Base-by-base conservation (phyloP, 1,140 invertebrate species). In the Caenorhabditis briggsae region DNA sequence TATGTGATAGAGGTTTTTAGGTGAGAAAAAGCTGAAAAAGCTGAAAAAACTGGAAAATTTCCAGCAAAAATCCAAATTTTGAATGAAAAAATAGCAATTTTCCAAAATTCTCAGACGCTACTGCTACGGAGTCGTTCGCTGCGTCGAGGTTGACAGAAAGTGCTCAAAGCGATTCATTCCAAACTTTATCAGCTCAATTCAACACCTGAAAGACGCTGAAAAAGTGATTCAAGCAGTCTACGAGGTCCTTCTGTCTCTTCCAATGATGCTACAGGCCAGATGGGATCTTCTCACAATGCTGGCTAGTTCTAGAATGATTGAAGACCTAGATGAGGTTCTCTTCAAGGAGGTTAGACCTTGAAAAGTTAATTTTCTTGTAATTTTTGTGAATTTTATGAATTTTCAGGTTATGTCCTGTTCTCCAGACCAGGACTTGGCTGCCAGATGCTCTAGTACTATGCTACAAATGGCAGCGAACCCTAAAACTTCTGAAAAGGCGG, bases 371-470 rank as follows among this genome's bases (percentile, higher is more conserved):
- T 9, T 53, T 53, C 1, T 53, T 53, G 5, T 53, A 16, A 53
- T 53, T 53, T 53, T 53, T 16, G 50, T 16, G 50, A 53, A 53
- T 53, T 53, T 2, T 53, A 53, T 53, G 56, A 2, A 14, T n/a
- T 78, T 78, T 20, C 46, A 78, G 70, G 46, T 78, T 2, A 78
- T 78, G 70, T 12, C 70, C 2, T 78, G 70, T n/a, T 46, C 70
- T 23, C 33, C 70, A 8, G 70, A 78, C 18, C 70, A 78, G 53
- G 70, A 78, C 25, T 20, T 78, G 18, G 33, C 70, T 23, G 70
- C 70, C 0, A 18, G 70, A 8, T 78, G 70, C 70, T 78, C 70
- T 9, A 78, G 70, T 25, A 53, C 14, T 5, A n/a, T 78, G 9
- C 70, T 78, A 12, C 70, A 78, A 12, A 78, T 78, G 43, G 16